Evolutionary conservation across 1,140 invertebrate genomes (phyloP), one percentile per base, ranked within the genome.

Genomic region (Pissodes strobi): DNA sequence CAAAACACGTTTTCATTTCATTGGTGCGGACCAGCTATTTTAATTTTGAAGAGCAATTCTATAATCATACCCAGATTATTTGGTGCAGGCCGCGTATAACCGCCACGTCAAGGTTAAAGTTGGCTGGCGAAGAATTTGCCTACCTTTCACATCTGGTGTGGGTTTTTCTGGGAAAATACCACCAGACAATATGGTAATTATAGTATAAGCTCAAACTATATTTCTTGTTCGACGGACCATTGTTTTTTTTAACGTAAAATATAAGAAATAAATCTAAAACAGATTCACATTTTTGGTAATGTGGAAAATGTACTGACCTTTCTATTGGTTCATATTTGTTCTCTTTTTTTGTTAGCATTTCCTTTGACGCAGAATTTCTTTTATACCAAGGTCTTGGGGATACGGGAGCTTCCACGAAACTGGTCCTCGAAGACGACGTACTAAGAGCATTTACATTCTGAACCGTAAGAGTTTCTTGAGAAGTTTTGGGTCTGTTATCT

Each of bases 371-470:
- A 10, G 69, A 57, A 34, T 71, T 75, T 12, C 87, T 77, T 71
- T 88, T 88, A 69, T 88, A 88, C 87, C 87, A 88, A 3, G 86
- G 86, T 72, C 82, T 79, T 1, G 86, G 85, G 62, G 82, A 80
- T 23, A 81, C 80, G 17, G 74, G 79, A 45, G 70, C 69, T 61
- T 74, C 75, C 10, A 70, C 55, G n/a, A 59, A 61, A 52, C 67
- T 71, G 2, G 66, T 68, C 41, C 65, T 67, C 38, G 68, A 60
- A 1, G 69, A 70, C 9, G 63, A 53, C 25, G 63, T 30, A 27
- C 43, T 58, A 1, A 58, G 18, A 9, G 55, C 39, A 18, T 58
- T 43, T 10, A 58, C 15, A 43, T 39, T 17, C 5, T 5, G 10
- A 17, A 13, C 10, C 6, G 41, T 3, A 12, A 48, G 13, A 27